phyloP scores from a whole-genome alignment of 1,140 invertebrate species.

The Apis laboriosa region DNA sequence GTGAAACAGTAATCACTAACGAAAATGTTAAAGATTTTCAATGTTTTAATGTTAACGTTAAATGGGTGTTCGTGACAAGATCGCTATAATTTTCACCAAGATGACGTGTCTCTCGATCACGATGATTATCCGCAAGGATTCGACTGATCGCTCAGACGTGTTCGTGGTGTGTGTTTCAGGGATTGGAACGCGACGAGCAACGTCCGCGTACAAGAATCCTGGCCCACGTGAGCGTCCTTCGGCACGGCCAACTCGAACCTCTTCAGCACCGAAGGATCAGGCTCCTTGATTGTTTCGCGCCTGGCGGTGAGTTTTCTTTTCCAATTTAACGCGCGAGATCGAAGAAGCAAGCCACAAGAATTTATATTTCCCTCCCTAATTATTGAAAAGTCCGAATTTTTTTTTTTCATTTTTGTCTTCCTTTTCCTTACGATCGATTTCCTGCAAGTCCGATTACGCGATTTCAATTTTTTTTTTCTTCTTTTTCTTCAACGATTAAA shows the following conservation, averaged over 20 bases:
- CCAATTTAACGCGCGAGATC: slow-evolving; percentile 22
- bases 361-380: background rate
- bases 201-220: slow-evolving; percentile 80
- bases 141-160: slow-evolving; percentile 62
- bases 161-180: slow-evolving; percentile 77
- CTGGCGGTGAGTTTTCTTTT: slow-evolving; percentile 73
- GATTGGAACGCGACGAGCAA: slow-evolving; percentile 80
- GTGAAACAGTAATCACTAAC: too few relatives aligned
- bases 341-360: slow-evolving; percentile 28
- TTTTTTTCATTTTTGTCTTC: too few relatives aligned
- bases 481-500: too few relatives aligned
- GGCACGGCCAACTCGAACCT: slow-evolving; percentile 73
- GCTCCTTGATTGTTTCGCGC: slow-evolving; percentile 75
- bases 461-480: too few relatives aligned
- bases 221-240: slow-evolving; percentile 80
- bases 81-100: slow-evolving; percentile 40
- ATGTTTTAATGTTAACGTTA: background rate
- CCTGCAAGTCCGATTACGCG: too few relatives aligned
- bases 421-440: too few relatives aligned
- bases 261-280: slow-evolving; percentile 74
- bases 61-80: slow-evolving; percentile 3
- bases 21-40: background rate
- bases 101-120: slow-evolving; percentile 56
- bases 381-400: too few relatives aligned
- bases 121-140: slow-evolving; percentile 49